Conservation (phyloP, 2,888 invertebrate species). For the Venusia cambrica region DNA sequence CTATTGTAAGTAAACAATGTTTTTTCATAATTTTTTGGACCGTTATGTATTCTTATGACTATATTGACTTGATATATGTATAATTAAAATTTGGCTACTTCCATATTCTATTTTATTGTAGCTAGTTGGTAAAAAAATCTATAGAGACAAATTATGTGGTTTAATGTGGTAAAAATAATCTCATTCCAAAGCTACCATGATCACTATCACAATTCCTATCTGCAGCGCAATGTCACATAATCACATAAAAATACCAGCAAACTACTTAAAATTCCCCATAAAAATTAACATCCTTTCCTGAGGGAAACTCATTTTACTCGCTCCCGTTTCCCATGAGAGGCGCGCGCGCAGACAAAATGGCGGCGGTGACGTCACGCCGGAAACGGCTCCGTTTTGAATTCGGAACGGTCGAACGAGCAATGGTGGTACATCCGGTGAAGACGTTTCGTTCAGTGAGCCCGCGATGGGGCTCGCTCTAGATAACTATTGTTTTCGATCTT, state of each 20-base stretch:
- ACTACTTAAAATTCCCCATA: conserved; percentile 33
- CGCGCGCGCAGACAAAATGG: conserved; percentile 67
- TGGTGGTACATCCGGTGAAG: conserved; percentile 80
- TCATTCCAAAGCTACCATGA: conserved; percentile 5
- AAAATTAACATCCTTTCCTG: conserved; percentile 55
- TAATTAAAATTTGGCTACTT: no score
- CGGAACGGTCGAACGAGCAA: conserved; percentile 79
- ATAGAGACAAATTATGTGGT: no score
- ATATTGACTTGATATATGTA: no score
- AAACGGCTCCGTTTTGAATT: conserved; percentile 80
- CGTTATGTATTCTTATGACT: no score
- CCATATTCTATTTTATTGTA: no score
- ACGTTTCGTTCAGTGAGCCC: conserved; percentile 74
- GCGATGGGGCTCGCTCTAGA: conserved; percentile 31
- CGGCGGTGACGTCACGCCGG: conserved; percentile 74
- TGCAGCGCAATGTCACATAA: conserved; percentile 18
- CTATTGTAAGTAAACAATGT: conserved; percentile 20
- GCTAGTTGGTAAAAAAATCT: no score
- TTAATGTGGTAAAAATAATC: conserved; percentile 15
- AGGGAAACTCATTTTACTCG: conserved; percentile 67
- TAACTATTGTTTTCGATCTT: conserved; percentile 28
- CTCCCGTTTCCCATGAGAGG: conserved; percentile 69
- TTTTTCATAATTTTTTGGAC: no score
- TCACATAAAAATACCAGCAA: conserved; percentile 19
- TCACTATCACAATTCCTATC: no score